A percentile compares a stretch with the other conserved stretches of the same genome.
Conservation (phyloP, 2,888 invertebrate species). For the Eupithecia exiguata region DNA sequence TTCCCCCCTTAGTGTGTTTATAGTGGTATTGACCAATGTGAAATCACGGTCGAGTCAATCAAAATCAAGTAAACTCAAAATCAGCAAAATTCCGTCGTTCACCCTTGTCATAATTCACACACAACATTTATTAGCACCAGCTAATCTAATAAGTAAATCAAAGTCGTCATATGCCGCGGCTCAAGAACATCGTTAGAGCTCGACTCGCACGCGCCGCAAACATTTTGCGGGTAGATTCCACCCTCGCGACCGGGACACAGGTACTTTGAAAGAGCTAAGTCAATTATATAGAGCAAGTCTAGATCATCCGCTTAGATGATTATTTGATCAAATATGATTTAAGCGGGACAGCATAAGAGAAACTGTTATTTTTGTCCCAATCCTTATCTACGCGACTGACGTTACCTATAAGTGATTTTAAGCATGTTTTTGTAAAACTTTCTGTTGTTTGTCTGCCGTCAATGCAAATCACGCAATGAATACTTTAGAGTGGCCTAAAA, state of each 20-base stretch:
- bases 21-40: not conserved
- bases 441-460: too few species aligned
- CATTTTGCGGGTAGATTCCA: conserved; percentile 71
- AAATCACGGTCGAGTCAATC: not conserved
- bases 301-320: not conserved
- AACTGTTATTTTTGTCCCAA: too few species aligned
- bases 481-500: too few species aligned
- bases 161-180: conserved; percentile 63
- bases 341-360: too few species aligned
- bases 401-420: too few species aligned
- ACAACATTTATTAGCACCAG: conserved; percentile 43
- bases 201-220: conserved; percentile 70
- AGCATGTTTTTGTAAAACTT: too few species aligned
- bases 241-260: conserved; percentile 43
- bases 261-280: not conserved
- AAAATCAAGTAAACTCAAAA: not conserved
- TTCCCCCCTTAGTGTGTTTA: not conserved
- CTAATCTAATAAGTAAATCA: conserved; percentile 78
- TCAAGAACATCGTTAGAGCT: conserved; percentile 73
- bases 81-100: not conserved
- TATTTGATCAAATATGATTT: too few species aligned
- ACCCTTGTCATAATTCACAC: conserved; percentile 38
- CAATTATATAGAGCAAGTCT: not conserved
- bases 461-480: too few species aligned
- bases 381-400: too few species aligned